Conservation (phyloP, 30 jellyfish, hydroid and myxozoan species). For the Chrysaora quinquecirrha region DNA sequence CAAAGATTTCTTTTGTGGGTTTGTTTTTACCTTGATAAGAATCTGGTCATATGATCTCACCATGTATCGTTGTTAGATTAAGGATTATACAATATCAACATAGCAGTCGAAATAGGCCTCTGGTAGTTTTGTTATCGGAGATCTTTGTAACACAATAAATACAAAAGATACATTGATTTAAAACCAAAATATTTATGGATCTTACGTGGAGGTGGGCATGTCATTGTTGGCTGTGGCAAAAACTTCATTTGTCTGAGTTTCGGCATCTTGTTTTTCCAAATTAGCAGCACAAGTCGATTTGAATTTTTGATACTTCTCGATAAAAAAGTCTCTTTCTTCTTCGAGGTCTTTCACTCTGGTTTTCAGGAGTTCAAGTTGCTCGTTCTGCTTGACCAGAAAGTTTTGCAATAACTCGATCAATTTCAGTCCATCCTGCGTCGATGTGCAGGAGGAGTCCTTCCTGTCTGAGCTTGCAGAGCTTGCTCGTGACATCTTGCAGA, state of each 20-base stretch:
- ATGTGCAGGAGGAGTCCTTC: slow-evolving; percentile 58
- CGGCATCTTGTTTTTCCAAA: not conserved
- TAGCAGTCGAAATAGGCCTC: too few species aligned
- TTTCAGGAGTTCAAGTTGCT: slow-evolving; percentile 60
- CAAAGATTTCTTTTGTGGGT: too few species aligned
- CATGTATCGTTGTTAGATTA: too few species aligned
- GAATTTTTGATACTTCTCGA: slow-evolving; percentile 4
- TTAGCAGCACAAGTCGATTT: slow-evolving; percentile 2
- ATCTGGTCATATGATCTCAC: too few species aligned
- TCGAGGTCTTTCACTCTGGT: slow-evolving; percentile 23
- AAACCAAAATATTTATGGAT: too few species aligned
- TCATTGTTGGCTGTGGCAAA: not conserved
- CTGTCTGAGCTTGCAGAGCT: slow-evolving; percentile 71
- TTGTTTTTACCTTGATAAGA: too few species aligned
- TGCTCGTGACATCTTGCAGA: slow-evolving; percentile 48
- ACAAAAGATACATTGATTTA: too few species aligned
- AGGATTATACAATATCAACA: too few species aligned
- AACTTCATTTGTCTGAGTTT: not conserved
- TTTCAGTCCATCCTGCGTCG: slow-evolving; percentile 86
- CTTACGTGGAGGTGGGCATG: not conserved
- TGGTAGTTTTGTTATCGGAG: too few species aligned
- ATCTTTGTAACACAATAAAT: too few species aligned
- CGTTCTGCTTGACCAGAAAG: slow-evolving; percentile 69
- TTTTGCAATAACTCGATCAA: slow-evolving; percentile 74
- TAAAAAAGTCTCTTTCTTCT: slow-evolving; percentile 57